Evolutionary conservation across 2,888 invertebrate species (phyloP).

Genomic region (Cosmia trapezina): DNA sequence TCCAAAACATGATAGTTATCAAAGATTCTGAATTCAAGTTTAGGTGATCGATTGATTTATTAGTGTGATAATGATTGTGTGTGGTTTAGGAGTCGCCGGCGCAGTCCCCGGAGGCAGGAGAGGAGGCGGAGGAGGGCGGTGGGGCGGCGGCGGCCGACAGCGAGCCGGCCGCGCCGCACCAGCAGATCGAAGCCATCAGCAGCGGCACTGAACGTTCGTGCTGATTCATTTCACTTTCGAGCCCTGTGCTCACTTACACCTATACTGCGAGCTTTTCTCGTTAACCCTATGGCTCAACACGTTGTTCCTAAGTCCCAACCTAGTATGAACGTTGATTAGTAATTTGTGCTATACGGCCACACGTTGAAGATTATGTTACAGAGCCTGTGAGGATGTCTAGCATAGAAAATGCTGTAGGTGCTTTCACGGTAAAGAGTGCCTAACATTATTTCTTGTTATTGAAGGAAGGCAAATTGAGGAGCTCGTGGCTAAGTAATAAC

Average conservation of each 20-base stretch:
- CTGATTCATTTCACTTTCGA: constrained; percentile 1
- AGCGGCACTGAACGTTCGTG: constrained; percentile 92
- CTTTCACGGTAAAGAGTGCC: not conserved
- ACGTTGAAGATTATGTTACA: not conserved
- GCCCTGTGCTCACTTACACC: not conserved
- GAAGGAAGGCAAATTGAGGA: too few species aligned
- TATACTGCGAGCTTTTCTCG: not conserved
- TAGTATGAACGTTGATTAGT: not conserved
- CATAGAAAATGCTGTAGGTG: not conserved
- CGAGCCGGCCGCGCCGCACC: constrained; percentile 79
- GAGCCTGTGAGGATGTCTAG: not conserved
- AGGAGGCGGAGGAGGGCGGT: constrained; percentile 71
- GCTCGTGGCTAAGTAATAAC: too few species aligned
- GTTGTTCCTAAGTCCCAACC: not conserved
- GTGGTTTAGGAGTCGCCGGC: constrained; percentile 89
- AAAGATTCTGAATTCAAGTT: not conserved
- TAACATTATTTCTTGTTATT: not conserved
- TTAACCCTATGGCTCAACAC: not conserved
- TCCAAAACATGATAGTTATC: not conserved
- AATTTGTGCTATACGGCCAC: not conserved
- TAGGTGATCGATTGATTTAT: not conserved
- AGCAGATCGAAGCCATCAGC: constrained; percentile 93
- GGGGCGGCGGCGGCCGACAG: constrained; percentile 71
- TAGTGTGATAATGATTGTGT: not conserved
- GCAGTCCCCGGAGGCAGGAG: constrained; percentile 87